Percentiles rank a stretch among this genome's conserved stretches.
Evolutionary conservation across 1,140 invertebrate genomes (phyloP).

Genomic region (Drosophila repletoides): DNA sequence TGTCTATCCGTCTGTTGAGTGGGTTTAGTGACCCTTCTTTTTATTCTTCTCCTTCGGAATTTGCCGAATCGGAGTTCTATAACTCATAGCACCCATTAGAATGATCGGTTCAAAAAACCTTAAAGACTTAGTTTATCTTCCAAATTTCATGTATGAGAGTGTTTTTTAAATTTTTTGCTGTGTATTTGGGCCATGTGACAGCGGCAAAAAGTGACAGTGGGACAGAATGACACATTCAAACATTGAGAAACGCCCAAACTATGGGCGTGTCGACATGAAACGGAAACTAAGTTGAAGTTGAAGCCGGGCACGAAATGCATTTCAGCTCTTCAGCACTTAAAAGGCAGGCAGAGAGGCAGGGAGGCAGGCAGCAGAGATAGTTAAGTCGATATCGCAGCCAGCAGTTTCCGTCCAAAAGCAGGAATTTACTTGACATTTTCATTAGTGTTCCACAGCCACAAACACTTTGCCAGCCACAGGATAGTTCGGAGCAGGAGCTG

Average conservation of each 20-base stretch:
- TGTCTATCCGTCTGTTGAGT: no score
- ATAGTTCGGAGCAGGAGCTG: background rate
- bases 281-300: constrained; percentile 75
- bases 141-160: no score
- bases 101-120: no score
- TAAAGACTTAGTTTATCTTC: no score
- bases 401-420: constrained; percentile 80
- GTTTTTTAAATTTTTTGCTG: no score
- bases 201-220: background rate
- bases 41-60: no score
- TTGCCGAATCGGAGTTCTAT: no score
- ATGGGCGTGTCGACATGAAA: constrained; percentile 62
- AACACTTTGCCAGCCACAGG: constrained; percentile 66
- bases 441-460: constrained; percentile 75
- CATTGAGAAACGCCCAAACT: constrained; percentile 38
- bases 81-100: no score
- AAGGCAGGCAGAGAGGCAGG: constrained; percentile 14
- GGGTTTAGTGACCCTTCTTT: no score
- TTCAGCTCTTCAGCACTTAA: constrained; percentile 43
- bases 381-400: constrained; percentile 78
- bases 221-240: constrained; percentile 1
- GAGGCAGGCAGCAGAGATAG: constrained; percentile 47
- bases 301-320: constrained; percentile 70
- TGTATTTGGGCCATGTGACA: no score
- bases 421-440: constrained; percentile 82